These are phyloP conservation scores for Eublepharis macularius DNA, from an alignment of 2,113 vertebrate species.

Conservation along the genomic window DNA sequence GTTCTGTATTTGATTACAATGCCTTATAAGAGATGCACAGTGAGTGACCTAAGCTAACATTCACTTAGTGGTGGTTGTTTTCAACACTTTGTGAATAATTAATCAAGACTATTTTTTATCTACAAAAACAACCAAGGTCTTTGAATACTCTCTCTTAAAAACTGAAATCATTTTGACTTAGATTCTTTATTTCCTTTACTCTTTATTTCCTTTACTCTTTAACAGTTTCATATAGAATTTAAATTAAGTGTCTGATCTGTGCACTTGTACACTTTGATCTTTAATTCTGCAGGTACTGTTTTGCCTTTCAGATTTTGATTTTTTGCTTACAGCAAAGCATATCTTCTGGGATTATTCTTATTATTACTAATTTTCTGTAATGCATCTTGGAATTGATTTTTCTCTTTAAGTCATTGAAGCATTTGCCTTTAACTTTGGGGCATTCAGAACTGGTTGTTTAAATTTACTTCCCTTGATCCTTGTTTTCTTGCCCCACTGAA, in stretches of 20 bases:
- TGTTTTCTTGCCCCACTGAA: too few species aligned
- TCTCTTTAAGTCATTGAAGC: background rate
- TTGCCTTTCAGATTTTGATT: background rate
- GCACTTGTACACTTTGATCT: background rate
- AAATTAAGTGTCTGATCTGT: background rate
- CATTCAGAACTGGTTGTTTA: background rate
- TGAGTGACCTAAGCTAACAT: conserved; percentile 58
- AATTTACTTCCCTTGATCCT: background rate
- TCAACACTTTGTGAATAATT: conserved; percentile 51
- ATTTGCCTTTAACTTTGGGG: background rate
- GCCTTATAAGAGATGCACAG: conserved; percentile 60
- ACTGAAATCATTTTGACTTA: conserved; percentile 23
- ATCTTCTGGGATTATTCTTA: background rate
- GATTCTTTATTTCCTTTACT: too few species aligned
- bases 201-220: conserved; percentile 14
- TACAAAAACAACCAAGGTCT: conserved; percentile 41
- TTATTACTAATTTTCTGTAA: background rate
- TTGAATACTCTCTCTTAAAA: conserved; percentile 36
- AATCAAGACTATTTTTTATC: conserved; percentile 46
- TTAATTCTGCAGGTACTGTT: background rate
- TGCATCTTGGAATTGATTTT: background rate
- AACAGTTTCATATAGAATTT: background rate
- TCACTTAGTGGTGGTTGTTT: conserved; percentile 56
- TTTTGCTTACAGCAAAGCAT: background rate
- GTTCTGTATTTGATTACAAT: conserved; percentile 57